These are phyloP conservation scores for Euglossa dilemma DNA, from an alignment of 1,140 invertebrate genomes.

Conservation along the genomic window DNA sequence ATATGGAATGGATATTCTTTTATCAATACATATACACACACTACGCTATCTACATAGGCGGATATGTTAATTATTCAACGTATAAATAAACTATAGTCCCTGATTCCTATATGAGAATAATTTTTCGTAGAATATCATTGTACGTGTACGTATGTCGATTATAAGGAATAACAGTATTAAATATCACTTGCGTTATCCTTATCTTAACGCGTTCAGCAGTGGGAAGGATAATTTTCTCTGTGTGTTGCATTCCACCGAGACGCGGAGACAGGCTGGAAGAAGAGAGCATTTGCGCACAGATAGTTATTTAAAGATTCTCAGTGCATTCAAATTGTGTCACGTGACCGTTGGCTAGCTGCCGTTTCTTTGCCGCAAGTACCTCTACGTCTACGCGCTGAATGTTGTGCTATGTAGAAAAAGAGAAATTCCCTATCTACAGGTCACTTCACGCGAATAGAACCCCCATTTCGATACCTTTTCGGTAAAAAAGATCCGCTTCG, in stretches of 20 bases:
- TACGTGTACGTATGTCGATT: too few species aligned
- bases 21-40: neutral
- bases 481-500: neutral
- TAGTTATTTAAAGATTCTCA: slow-evolving; percentile 68
- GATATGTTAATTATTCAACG: neutral
- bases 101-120: neutral
- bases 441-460: slow-evolving; percentile 37
- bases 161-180: neutral
- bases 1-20: too few species aligned
- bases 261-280: slow-evolving; percentile 34
- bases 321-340: slow-evolving; percentile 63
- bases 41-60: neutral
- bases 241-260: slow-evolving; percentile 28
- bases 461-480: neutral
- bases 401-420: slow-evolving; percentile 24
- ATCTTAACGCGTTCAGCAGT: neutral
- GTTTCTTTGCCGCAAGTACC: slow-evolving; percentile 54
- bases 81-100: neutral
- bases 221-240: slow-evolving; percentile 27
- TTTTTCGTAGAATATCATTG: neutral
- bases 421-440: slow-evolving; percentile 45
- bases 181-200: neutral
- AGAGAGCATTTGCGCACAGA: slow-evolving; percentile 42
- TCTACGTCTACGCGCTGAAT: slow-evolving; percentile 14
- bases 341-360: slow-evolving; percentile 52